These are phyloP conservation scores for Ormyrus pomaceus DNA, from an alignment of 2,888 invertebrate species.

Conservation along the genomic window DNA sequence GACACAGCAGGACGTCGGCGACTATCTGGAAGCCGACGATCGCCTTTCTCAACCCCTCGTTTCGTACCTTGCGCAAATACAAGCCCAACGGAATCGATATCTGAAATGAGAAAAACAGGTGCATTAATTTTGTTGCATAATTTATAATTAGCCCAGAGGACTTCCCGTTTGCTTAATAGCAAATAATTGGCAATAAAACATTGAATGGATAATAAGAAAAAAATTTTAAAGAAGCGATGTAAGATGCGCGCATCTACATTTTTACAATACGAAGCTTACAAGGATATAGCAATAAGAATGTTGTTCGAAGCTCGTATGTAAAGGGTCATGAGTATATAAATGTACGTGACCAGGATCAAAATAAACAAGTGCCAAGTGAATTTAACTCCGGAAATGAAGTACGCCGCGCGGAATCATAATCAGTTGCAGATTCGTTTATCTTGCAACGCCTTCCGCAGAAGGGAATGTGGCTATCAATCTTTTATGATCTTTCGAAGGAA, in stretches of 20 bases:
- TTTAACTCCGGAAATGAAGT: slow-evolving; percentile 24
- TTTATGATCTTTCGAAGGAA: no score
- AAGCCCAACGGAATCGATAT: slow-evolving; percentile 82
- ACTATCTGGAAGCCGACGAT: slow-evolving; percentile 77
- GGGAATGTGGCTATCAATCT: no score
- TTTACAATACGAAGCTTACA: no score
- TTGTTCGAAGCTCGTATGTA: background rate
- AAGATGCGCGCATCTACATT: no score
- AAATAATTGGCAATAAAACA: no score
- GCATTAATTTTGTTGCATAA: no score
- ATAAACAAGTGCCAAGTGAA: slow-evolving; percentile 23
- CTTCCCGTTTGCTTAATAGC: no score
- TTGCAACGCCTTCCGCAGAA: background rate
- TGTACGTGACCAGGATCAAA: slow-evolving; percentile 34
- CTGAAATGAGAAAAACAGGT: slow-evolving; percentile 73
- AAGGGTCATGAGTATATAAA: slow-evolving; percentile 37
- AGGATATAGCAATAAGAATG: no score
- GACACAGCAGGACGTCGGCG: slow-evolving; percentile 86
- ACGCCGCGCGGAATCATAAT: slow-evolving; percentile 19
- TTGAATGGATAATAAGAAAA: no score
- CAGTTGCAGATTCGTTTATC: background rate
- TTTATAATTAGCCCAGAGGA: no score
- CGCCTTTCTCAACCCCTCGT: slow-evolving; percentile 60
- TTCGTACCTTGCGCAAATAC: slow-evolving; percentile 65
- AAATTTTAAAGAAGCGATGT: no score